A percentile compares a stretch with the other conserved stretches of the same genome.
phyloP scores from a whole-genome alignment of 2,888 invertebrate genomes.

The Pasiphila rectangulata region DNA sequence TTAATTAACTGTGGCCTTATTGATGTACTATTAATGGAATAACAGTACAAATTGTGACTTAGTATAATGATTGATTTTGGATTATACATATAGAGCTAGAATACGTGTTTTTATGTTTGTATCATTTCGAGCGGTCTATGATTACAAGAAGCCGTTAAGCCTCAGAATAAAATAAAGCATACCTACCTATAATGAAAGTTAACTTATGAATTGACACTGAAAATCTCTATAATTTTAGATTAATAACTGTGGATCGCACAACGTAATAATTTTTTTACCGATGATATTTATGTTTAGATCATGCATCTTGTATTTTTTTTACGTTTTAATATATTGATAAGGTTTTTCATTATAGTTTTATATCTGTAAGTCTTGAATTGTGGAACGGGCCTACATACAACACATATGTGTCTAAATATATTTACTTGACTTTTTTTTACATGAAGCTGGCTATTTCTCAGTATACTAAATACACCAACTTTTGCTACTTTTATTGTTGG shows the following conservation, averaged over 20 bases:
- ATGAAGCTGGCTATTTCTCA: background rate
- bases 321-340: conserved; percentile 46
- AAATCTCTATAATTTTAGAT: conserved; percentile 18
- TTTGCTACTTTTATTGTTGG: too few relatives aligned
- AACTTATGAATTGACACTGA: too few relatives aligned
- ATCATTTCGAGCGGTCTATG: too few relatives aligned
- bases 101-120: too few relatives aligned
- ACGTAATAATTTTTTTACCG: conserved; percentile 49
- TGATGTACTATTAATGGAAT: conserved; percentile 36
- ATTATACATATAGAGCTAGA: too few relatives aligned
- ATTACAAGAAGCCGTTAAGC: too few relatives aligned
- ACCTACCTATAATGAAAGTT: too few relatives aligned
- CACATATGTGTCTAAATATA: background rate
- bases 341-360: conserved; percentile 41
- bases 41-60: conserved; percentile 58
- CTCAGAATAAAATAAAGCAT: too few relatives aligned
- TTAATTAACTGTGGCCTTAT: conserved; percentile 41
- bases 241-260: conserved; percentile 52
- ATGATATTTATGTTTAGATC: conserved; percentile 45
- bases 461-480: too few relatives aligned
- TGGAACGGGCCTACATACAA: background rate
- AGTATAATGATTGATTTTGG: conserved; percentile 19
- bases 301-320: conserved; percentile 30
- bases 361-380: conserved; percentile 23
- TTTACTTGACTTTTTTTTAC: background rate